Base-by-base conservation (phyloP, 2,888 invertebrate species). In the Choreutis nemorana region DNA sequence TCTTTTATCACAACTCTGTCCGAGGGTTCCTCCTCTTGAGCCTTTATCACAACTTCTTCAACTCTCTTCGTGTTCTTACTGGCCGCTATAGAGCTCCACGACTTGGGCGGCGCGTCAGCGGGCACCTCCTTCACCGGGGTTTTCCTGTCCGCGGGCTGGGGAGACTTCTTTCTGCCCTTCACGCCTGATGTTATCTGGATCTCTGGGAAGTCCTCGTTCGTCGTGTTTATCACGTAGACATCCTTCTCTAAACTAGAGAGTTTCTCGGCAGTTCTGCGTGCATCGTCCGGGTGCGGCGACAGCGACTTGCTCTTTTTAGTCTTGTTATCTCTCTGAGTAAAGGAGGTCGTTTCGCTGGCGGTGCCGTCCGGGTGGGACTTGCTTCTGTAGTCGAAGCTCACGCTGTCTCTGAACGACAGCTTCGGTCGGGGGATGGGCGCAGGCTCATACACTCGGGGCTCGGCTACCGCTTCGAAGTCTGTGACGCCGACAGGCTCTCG, bases 41-140 rank as follows among this genome's bases (percentile, higher is more conserved):
- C 26, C 14, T 18, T 10, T 8, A 23, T 28, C 21, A 14, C 23
- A 2, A 16, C 33, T 10, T 54, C 50, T 29, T 55, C 48, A 5
- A 36, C 26, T 35, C 53, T 67, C 35, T 58, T 52, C 20, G 47
- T 36, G 37, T 32, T 61, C 43, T 62, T 68, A 10, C 61, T 53
- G 2, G 81, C 75, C 22, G 81, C 80, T 39, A 83, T 71, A 25
- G 73, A 75, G 45, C 81, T 83, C 83, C 83, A 83, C 8, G 81
- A 80, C 51, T 75, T 77, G 14, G 63, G 56, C 2, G 63, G 65
- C 37, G 60, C 61, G 13, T 63, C 64, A 15, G 44, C 33, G 9
- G 48, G 33, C 2, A 44, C 31, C 26, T 61, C 61, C 23, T 42
- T 45, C 22, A 46, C 45, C 26, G 32, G 29, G 20, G 28, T 44